Evolutionary conservation across 2,797 vertebrate genomes (phyloP), one percentile per base, ranked within the genome.

Genomic region (Lepus townsendii): DNA sequence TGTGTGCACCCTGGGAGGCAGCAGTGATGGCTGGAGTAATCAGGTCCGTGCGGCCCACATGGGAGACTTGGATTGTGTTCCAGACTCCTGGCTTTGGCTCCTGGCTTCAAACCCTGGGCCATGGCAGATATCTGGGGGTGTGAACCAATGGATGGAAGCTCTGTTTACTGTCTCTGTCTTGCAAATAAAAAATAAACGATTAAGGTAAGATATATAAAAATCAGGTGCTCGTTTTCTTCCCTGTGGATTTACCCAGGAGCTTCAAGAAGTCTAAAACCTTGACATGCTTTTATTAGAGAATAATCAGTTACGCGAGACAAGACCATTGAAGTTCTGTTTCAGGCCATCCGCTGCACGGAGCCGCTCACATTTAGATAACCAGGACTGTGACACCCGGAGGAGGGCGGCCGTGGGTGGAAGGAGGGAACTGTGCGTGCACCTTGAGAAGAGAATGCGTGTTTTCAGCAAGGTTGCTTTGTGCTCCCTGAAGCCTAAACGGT

Each of bases 181-280:
- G 42, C 42, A 47, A 47, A 47, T 47, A 47, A 47, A 47, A 47
- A 10, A 47, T 47, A 47, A 47, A 47, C 0, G 42, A 47, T 47
- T 47, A 47, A 47, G 42, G 42, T 47, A 47, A 47, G 42, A 47
- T 47, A 9, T 47, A 10, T 47, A 47, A 47, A 47, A 47, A 47
- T 47, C 7, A 47, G 1, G 42, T 47, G 42, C 7, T 47, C 42
- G 3, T 76, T 95, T 96, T 71, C 52, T 83, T 26, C 30, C 16
- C 35, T 79, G 7, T 93, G 71, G 71, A 52, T 82, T 94, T 93
- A 88, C 63, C 30, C 4, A 62, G 27, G 32, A 32, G 73, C 76
- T 93, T 93, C 71, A 60, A 38, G 90, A 83, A 85, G 30, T 79
- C 88, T 76, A 79, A 88, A 91, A 71, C 14, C n/a, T 84, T 79